These are phyloP conservation scores for Nyctibius bracteatus DNA, from an alignment of 2,113 vertebrate genomes.

Conservation along the genomic window DNA sequence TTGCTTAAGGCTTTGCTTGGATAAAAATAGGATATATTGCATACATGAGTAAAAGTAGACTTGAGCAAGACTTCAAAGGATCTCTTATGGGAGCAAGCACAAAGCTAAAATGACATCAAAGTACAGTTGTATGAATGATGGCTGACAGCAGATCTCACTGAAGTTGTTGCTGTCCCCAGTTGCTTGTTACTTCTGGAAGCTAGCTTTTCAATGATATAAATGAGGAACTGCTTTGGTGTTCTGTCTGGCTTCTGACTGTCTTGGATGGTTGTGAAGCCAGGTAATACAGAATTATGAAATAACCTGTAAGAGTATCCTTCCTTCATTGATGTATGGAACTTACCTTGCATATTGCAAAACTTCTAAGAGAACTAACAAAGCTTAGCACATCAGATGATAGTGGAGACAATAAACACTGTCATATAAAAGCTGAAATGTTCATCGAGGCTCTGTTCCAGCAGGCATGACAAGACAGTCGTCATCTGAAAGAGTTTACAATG, in stretches of 20 bases:
- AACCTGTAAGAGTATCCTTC: background rate
- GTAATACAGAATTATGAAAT: background rate
- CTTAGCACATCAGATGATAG: background rate
- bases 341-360: background rate
- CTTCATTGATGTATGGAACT: background rate
- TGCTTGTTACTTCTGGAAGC: background rate
- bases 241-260: background rate
- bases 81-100: background rate
- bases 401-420: background rate
- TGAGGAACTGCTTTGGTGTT: background rate
- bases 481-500: background rate
- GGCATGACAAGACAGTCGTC: background rate
- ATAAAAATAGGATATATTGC: background rate
- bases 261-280: background rate
- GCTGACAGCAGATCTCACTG: background rate
- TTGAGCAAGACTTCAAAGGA: background rate
- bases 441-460: background rate
- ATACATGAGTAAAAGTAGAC: background rate
- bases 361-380: background rate
- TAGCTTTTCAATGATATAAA: background rate
- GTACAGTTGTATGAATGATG: background rate
- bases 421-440: background rate
- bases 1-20: background rate
- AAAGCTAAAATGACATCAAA: background rate
- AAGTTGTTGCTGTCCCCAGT: background rate